Evolutionary conservation across 2,888 invertebrate species (phyloP), one percentile per base, ranked within the genome.

Genomic region (Drosophila formosana): DNA sequence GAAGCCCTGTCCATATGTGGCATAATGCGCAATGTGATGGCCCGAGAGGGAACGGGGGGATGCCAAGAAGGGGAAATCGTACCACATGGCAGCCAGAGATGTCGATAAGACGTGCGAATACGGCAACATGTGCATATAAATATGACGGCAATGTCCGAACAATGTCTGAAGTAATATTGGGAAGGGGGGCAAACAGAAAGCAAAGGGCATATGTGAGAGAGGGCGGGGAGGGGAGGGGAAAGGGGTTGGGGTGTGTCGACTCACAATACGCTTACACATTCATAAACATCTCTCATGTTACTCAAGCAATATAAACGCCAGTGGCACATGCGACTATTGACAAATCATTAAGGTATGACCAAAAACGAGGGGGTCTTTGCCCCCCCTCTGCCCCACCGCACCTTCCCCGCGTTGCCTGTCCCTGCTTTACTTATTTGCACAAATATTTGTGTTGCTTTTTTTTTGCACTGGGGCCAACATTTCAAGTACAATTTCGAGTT

Each of bases 391-490:
- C 0, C 4, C 25, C 37, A n/a, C 26, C 18, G 2, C 25, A 18
- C 18, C 18, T 18, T 18, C 18, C 1, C 26, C 56, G n/a, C 3
- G 18, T 9, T 34, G 34, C 11, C 11, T 8, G 8, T 39, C 4
- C 56, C 4, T 34, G n/a, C 47, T 23, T 4, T 74, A 34, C 45
- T 45, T 56, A 74, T 67, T 66, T 69, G 67, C 64, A 64, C 75
- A 78, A 80, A 80, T 81, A 81, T 78, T 81, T 80, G 53, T 71
- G 58, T 62, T 78, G 47, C 68, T 80, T 74, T 66, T 74, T 67
- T 80, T 74, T 66, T 74, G 55, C 52, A 28, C 25, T 39, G 46
- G 47, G 39, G 25, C 43, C 49, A 41, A 28, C 41, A 43, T 28
- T 60, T 77, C 63, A 64, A 73, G 68, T 57, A 49, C 63, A 66